These are phyloP conservation scores for Ovis canadensis DNA, from an alignment of 2,113 vertebrate species.

Conservation along the genomic window DNA sequence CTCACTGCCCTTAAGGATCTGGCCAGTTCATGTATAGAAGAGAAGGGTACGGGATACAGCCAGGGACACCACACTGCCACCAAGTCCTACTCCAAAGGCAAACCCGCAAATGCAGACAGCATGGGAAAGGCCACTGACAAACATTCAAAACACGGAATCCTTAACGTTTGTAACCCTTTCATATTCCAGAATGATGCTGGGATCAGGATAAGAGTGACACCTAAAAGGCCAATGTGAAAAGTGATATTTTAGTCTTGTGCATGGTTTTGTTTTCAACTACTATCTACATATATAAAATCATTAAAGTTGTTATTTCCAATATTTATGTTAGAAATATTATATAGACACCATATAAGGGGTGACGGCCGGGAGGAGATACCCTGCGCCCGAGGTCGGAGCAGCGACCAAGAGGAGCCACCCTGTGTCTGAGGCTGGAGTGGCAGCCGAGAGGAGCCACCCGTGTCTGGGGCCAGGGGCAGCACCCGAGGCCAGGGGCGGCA, in stretches of 20 bases:
- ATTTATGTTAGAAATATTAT: slow-evolving; percentile 54
- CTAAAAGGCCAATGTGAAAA: background rate
- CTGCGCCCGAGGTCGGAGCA: too few species aligned
- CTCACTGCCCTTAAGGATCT: background rate
- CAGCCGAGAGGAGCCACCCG: too few species aligned
- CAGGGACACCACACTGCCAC: background rate
- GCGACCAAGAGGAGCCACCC: too few species aligned
- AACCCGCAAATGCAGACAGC: background rate
- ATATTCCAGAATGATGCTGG: background rate
- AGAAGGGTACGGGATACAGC: background rate
- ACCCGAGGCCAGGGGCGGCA: too few species aligned
- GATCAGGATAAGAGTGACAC: background rate
- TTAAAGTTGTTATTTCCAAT: slow-evolving; percentile 8
- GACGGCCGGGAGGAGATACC: too few species aligned
- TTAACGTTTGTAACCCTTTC: background rate
- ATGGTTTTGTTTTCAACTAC: slow-evolving; percentile 13
- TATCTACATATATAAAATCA: background rate
- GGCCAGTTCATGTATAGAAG: background rate
- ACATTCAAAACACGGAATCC: background rate
- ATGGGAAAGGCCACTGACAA: background rate
- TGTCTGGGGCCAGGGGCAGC: too few species aligned
- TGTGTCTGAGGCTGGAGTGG: too few species aligned
- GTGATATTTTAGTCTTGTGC: background rate
- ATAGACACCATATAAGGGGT: background rate
- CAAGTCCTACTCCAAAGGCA: background rate